Base-by-base conservation (phyloP, 2,888 invertebrate genomes). In the Hermaeophaga mercurialis region DNA sequence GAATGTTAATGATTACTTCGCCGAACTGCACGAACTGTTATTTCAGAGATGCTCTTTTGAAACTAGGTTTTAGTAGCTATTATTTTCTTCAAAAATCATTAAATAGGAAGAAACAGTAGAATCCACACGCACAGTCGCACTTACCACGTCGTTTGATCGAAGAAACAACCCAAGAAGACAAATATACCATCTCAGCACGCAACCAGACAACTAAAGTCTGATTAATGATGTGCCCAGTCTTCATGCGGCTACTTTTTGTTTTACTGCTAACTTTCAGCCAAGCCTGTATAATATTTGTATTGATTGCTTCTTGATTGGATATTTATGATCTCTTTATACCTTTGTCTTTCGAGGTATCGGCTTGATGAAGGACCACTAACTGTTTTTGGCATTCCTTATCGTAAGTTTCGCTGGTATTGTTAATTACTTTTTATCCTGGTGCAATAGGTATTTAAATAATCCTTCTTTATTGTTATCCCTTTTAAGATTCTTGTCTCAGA, bases 161-260 rank as follows among this genome's bases (percentile, higher is more conserved):
- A 43, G 24, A 43, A 43, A 41, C 15, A 26, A 43, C 22, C 43
- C 43, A 26, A 43, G 43, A 24, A 43, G 22, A 43, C 43, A 26
- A 24, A 43, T 62, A 61, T 62, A 56, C 62, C 59, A 49, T 62
- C 65, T 56, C 65, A 57, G 57, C 66, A 66, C 66, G 67, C 64
- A 61, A 63, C 63, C 65, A 65, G 67, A 66, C 66, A 62, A 59
- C 64, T 66, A 24, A 64, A 67, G 63, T 63, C 64, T 68, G 68
- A 68, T 68, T 66, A 66, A 68, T 67, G 67, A 66, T 60, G 67
- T 67, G 66, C 64, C 11, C 59, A 60, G 56, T 56, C 63, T 64
- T 62, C 64, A 59, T 60, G 61, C 64, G 54, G 67, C 65, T 61
- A 61, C 67, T 67, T 68, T 68, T 68, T 68, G 66, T 68, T 65